phyloP scores from a whole-genome alignment of 2,797 vertebrate species.

The Ctenopoma kingsleyae region DNA sequence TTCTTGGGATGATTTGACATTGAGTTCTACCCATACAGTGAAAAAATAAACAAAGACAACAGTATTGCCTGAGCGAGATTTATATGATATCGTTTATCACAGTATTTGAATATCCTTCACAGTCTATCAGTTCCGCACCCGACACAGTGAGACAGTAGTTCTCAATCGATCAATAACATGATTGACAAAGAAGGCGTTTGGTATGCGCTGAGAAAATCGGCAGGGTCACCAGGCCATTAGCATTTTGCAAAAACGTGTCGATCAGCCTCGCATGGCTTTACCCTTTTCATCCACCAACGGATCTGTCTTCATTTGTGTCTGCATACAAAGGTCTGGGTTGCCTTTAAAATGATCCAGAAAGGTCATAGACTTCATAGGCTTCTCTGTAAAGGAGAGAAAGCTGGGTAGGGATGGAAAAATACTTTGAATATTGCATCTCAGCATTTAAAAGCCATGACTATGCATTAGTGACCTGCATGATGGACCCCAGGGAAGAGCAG shows the following conservation, averaged over 20 bases:
- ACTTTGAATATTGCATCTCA: conserved; percentile 81
- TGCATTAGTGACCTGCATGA: conserved; percentile 66
- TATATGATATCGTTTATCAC: conserved; percentile 36
- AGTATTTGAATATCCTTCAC: conserved; percentile 54
- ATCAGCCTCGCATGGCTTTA: conserved; percentile 79
- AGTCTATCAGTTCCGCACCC: conserved; percentile 32
- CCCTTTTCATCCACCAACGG: conserved; percentile 83
- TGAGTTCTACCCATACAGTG: conserved; percentile 12
- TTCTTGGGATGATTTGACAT: conserved; percentile 43
- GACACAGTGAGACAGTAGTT: conserved; percentile 51
- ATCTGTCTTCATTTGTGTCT: conserved; percentile 87
- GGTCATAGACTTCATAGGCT: conserved; percentile 83
- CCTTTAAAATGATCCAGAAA: conserved; percentile 85
- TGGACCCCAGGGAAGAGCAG: conserved; percentile 46
- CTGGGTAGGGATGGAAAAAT: conserved; percentile 57
- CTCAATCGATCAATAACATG: conserved; percentile 71
- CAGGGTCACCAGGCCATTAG: conserved; percentile 78
- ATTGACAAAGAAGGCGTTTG: conserved; percentile 76
- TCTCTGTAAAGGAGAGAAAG: conserved; percentile 69
- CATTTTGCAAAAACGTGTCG: conserved; percentile 82
- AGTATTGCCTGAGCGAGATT: conserved; percentile 16
- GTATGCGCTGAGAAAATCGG: conserved; percentile 72
- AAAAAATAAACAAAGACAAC: conserved; percentile 26
- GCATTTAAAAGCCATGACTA: conserved; percentile 78
- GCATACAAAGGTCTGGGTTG: conserved; percentile 84